Conservation (phyloP, 2,797 vertebrate genomes). For the Cossypha polioptera region DNA sequence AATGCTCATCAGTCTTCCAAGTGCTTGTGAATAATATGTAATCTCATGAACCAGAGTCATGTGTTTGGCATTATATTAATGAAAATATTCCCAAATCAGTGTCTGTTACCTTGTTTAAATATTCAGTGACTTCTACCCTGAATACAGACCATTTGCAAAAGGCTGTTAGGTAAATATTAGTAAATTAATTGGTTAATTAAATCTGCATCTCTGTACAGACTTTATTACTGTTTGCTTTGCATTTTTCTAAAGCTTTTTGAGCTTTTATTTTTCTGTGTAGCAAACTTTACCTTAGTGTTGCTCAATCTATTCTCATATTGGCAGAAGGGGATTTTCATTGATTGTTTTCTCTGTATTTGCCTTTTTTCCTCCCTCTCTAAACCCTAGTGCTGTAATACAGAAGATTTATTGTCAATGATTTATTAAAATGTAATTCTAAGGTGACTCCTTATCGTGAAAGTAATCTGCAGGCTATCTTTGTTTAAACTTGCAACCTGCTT, state of each 20-base stretch:
- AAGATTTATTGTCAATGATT: slow-evolving; percentile 84
- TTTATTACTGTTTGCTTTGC: slow-evolving; percentile 72
- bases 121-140: slow-evolving; percentile 9
- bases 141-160: slow-evolving; percentile 18
- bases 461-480: slow-evolving; percentile 81
- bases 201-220: slow-evolving; percentile 67
- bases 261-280: slow-evolving; percentile 59
- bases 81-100: slow-evolving; percentile 48
- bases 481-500: slow-evolving; percentile 78
- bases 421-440: slow-evolving; percentile 83
- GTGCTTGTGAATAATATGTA: background rate
- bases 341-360: slow-evolving; percentile 77
- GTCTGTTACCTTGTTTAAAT: slow-evolving; percentile 28
- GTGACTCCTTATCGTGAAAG: slow-evolving; percentile 79
- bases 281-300: slow-evolving; percentile 71
- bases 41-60: background rate
- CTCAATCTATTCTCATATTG: slow-evolving; percentile 75
- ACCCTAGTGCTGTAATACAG: slow-evolving; percentile 73
- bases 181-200: slow-evolving; percentile 71
- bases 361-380: slow-evolving; percentile 67
- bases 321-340: slow-evolving; percentile 79
- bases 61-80: slow-evolving; percentile 41
- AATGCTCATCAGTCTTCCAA: background rate
- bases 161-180: slow-evolving; percentile 65
- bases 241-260: slow-evolving; percentile 46